Conservation (phyloP, 1,140 invertebrate genomes). For the Ostrea denselamellosa region DNA sequence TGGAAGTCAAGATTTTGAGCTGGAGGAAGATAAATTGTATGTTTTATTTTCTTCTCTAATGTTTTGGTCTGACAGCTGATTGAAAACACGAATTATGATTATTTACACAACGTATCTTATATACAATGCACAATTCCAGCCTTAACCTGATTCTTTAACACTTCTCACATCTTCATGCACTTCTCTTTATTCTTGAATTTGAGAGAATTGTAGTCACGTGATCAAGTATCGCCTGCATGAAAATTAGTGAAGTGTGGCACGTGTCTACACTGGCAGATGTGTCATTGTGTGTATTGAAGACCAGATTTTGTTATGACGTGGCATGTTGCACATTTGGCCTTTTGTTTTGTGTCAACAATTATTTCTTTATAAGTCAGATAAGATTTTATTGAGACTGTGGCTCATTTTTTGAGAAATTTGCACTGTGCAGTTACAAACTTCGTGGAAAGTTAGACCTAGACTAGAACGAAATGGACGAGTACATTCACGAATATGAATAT, state of each 20-base stretch:
- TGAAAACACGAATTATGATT: background rate
- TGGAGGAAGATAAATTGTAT: conserved; percentile 59
- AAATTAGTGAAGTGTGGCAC: background rate
- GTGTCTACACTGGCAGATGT: background rate
- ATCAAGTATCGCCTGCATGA: background rate
- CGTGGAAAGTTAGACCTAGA: no score
- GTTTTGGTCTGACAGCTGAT: background rate
- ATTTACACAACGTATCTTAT: background rate
- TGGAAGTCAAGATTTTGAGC: conserved; percentile 55
- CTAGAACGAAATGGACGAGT: conserved; percentile 31
- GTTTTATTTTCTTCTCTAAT: conserved; percentile 1
- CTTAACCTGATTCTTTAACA: background rate
- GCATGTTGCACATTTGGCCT: background rate
- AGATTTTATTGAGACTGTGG: no score
- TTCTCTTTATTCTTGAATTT: background rate
- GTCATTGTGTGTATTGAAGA: background rate
- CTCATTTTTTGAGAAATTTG: no score
- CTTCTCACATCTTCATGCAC: background rate
- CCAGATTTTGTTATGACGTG: background rate
- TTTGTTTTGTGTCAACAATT: background rate
- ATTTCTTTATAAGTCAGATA: no score
- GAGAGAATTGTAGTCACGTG: background rate
- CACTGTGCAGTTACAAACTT: no score
- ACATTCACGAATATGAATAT: conserved; percentile 56
- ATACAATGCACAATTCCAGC: background rate